phyloP scores from a whole-genome alignment of 2,113 vertebrate species.

The Campylomormyrus tamandua region DNA sequence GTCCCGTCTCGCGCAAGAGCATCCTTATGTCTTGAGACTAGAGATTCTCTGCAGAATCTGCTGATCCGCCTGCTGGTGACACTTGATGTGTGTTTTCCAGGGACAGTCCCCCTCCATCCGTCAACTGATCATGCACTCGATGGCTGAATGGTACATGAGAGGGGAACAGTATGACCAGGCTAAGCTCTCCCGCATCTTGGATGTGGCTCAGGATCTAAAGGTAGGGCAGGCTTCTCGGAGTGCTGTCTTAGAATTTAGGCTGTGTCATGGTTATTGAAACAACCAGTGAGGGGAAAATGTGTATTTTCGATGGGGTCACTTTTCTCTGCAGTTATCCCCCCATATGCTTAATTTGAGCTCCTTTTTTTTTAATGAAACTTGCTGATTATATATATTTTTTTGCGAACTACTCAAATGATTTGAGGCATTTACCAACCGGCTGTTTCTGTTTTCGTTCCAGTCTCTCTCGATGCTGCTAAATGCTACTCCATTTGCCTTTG shows the following conservation, averaged over 20 bases:
- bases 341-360: background rate
- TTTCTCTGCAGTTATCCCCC: background rate
- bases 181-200: constrained; percentile 93
- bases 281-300: background rate
- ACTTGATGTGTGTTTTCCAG: constrained; percentile 46
- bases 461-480: constrained; percentile 99
- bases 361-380: background rate
- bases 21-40: background rate
- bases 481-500: constrained; percentile 99
- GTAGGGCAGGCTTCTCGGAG: constrained; percentile 48
- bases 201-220: constrained; percentile 98
- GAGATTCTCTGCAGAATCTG: background rate
- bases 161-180: constrained; percentile 98
- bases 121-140: constrained; percentile 98
- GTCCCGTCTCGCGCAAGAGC: background rate
- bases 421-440: background rate
- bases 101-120: constrained; percentile 98
- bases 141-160: constrained; percentile 99
- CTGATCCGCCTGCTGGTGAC: background rate
- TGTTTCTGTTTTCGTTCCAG: constrained; percentile 54
- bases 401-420: background rate
- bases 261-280: background rate
- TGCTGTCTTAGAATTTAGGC: background rate
- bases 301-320: background rate
- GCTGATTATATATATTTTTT: background rate